phyloP scores from a whole-genome alignment of 2,113 vertebrate genomes.

The Paracanthobrama guichenoti region DNA sequence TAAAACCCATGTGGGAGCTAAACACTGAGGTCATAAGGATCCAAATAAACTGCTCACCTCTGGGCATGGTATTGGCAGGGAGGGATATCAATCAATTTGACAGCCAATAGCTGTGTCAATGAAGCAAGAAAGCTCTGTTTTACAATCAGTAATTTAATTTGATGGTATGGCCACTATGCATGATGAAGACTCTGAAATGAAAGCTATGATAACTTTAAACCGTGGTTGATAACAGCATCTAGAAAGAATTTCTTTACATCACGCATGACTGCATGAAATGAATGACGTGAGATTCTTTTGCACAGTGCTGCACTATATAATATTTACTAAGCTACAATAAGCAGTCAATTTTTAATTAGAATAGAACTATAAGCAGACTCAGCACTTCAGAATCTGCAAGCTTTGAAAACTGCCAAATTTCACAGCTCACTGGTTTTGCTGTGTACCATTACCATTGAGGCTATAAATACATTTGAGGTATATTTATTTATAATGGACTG shows the following conservation, averaged over 20 bases:
- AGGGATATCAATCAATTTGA: slow-evolving; percentile 62
- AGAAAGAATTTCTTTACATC: neutral
- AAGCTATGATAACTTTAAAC: neutral
- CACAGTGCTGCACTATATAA: neutral
- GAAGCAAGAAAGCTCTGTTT: slow-evolving; percentile 53
- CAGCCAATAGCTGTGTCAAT: slow-evolving; percentile 40
- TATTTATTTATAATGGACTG: slow-evolving; percentile 5
- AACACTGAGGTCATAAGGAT: slow-evolving; percentile 60
- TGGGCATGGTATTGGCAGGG: slow-evolving; percentile 52
- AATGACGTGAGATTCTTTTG: neutral
- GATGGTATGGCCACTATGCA: neutral
- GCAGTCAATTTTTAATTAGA: slow-evolving; percentile 1
- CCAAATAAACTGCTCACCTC: slow-evolving; percentile 43
- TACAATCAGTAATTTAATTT: slow-evolving; percentile 65
- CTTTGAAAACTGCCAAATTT: neutral
- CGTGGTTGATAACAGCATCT: neutral
- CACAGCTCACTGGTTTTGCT: slow-evolving; percentile 7
- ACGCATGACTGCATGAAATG: neutral
- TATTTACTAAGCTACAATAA: slow-evolving; percentile 6
- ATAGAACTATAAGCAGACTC: neutral
- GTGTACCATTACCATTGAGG: slow-evolving; percentile 17
- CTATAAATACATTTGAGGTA: slow-evolving; percentile 20
- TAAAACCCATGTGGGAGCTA: slow-evolving; percentile 46
- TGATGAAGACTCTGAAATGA: slow-evolving; percentile 18
- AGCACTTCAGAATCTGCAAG: slow-evolving; percentile 7